Percentiles rank a stretch among this genome's conserved stretches.
Conservation (phyloP, 2,113 vertebrate species). For the Hirundichthys speculiger region DNA sequence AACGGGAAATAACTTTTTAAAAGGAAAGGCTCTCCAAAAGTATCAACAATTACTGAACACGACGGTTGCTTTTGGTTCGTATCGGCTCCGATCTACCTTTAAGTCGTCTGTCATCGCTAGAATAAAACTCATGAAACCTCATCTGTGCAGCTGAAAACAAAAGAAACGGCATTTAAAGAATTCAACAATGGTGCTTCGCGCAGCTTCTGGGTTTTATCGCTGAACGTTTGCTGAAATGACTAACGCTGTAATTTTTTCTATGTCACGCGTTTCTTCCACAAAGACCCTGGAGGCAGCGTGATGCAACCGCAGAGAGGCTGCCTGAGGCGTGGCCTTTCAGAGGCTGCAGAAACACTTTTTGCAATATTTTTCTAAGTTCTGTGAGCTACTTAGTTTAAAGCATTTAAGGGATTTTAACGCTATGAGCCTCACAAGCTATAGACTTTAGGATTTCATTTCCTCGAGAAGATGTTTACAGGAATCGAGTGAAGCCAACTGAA, state of each 20-base stretch:
- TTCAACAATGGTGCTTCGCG: too few species aligned
- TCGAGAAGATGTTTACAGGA: background rate
- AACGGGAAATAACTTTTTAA: constrained; percentile 1
- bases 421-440: too few species aligned
- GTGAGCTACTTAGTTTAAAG: too few species aligned
- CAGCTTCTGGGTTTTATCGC: too few species aligned
- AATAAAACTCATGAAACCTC: too few species aligned
- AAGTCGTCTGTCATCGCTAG: too few species aligned
- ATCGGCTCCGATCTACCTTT: too few species aligned
- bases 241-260: background rate
- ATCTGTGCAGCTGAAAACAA: too few species aligned
- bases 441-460: background rate
- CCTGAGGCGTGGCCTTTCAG: background rate
- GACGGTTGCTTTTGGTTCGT: too few species aligned
- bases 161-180: too few species aligned
- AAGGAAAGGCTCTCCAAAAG: background rate
- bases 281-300: background rate
- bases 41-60: too few species aligned
- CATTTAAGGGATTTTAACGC: too few species aligned
- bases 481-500: background rate
- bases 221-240: background rate
- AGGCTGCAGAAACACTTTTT: background rate
- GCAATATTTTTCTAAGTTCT: background rate
- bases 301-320: background rate
- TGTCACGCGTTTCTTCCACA: background rate